phyloP scores from a whole-genome alignment of 2,797 vertebrate species.

The Smutsia temminckii region DNA sequence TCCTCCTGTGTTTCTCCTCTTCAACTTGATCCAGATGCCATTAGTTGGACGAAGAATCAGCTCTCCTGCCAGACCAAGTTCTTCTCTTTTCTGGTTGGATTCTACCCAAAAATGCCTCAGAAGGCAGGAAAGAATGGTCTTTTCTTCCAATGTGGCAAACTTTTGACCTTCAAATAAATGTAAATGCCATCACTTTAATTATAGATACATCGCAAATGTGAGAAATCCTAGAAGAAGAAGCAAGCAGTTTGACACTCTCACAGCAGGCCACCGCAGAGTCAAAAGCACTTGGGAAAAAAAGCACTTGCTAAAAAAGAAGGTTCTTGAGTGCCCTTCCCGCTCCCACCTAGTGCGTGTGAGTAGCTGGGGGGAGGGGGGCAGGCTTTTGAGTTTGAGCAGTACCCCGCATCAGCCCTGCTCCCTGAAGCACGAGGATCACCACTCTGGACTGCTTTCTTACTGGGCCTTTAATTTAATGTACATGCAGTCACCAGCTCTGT shows the following conservation, averaged over 20 bases:
- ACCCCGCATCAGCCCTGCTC: background rate
- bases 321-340: background rate
- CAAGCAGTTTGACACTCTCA: background rate
- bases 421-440: background rate
- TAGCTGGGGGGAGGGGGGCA: background rate
- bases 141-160: constrained; percentile 96
- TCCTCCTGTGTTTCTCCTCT: constrained; percentile 81
- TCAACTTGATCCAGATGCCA: constrained; percentile 92
- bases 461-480: background rate
- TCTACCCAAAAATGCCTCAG: constrained; percentile 91
- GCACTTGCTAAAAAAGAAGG: background rate
- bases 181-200: constrained; percentile 36
- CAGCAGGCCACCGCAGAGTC: background rate
- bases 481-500: background rate
- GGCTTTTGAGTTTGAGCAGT: background rate
- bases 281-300: background rate
- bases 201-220: background rate
- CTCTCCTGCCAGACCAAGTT: constrained; percentile 89
- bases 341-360: background rate
- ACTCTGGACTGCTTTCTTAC: background rate
- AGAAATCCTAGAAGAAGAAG: background rate
- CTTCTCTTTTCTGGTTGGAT: constrained; percentile 89
- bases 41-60: constrained; percentile 92
- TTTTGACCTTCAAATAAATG: constrained; percentile 89
- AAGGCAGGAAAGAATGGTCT: constrained; percentile 90